Percentiles rank a stretch among this genome's conserved stretches.
These are phyloP conservation scores for Melipona bicolor DNA, from an alignment of 2,888 invertebrate genomes.

Conservation along the genomic window DNA sequence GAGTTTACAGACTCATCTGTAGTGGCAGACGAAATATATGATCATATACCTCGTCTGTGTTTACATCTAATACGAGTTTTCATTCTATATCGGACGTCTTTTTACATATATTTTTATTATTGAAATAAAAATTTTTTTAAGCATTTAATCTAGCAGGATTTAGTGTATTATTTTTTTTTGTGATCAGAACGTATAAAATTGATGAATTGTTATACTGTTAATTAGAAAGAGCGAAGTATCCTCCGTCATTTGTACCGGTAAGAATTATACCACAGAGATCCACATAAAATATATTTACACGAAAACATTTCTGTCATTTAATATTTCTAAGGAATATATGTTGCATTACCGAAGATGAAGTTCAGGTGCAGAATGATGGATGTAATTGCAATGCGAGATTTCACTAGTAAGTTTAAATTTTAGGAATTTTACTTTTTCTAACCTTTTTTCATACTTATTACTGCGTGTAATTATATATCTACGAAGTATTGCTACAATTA, in stretches of 20 bases:
- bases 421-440: slow-evolving; percentile 21
- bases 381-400: slow-evolving; percentile 88
- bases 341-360: slow-evolving; percentile 85
- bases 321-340: not conserved
- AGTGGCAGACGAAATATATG: too few species aligned
- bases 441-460: slow-evolving; percentile 21
- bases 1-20: not conserved
- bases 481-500: not conserved
- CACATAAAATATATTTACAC: slow-evolving; percentile 22
- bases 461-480: not conserved
- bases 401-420: slow-evolving; percentile 86
- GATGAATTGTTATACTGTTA: not conserved
- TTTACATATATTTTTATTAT: not conserved
- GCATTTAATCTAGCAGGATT: not conserved
- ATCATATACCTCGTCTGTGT: too few species aligned
- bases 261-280: not conserved
- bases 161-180: not conserved
- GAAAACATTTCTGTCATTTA: not conserved
- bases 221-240: not conserved
- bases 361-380: slow-evolving; percentile 90
- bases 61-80: not conserved
- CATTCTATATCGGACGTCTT: not conserved
- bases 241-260: slow-evolving; percentile 7
- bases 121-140: not conserved
- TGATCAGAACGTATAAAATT: not conserved